phyloP scores from a whole-genome alignment of 1,140 invertebrate species.

The Bathynomus jamesi region DNA sequence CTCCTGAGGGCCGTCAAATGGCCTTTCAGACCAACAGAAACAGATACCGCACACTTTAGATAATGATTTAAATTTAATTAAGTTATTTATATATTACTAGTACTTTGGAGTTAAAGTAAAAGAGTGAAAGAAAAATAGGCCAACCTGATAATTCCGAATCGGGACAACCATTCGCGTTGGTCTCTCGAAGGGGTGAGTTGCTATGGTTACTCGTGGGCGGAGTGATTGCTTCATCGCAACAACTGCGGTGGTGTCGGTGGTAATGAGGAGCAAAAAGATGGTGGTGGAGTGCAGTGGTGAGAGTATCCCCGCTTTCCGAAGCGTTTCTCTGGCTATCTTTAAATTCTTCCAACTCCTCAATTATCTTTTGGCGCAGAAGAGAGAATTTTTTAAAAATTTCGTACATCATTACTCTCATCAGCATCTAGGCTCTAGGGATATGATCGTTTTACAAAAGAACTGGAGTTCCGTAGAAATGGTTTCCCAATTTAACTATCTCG shows the following conservation, averaged over 20 bases:
- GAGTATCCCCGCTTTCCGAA: not conserved
- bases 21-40: too few species aligned
- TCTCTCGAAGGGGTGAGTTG: not conserved
- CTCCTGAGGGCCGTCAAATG: constrained; percentile 43
- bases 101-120: not conserved
- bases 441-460: too few species aligned
- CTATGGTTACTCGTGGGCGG: not conserved
- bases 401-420: too few species aligned
- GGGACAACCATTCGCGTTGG: too few species aligned
- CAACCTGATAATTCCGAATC: not conserved
- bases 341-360: not conserved
- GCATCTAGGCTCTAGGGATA: too few species aligned
- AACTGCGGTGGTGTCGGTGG: not conserved
- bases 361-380: not conserved
- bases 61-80: constrained; percentile 16
- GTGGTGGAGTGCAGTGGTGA: not conserved
- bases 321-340: not conserved
- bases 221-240: not conserved
- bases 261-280: too few species aligned
- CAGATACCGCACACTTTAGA: too few species aligned
- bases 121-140: not conserved
- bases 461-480: too few species aligned
- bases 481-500: too few species aligned
- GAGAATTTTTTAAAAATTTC: too few species aligned
- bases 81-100: not conserved